Percentiles rank a stretch among this genome's conserved stretches.
Evolutionary conservation across 2,113 vertebrate species (phyloP).

Genomic region (Glaucomys volans): DNA sequence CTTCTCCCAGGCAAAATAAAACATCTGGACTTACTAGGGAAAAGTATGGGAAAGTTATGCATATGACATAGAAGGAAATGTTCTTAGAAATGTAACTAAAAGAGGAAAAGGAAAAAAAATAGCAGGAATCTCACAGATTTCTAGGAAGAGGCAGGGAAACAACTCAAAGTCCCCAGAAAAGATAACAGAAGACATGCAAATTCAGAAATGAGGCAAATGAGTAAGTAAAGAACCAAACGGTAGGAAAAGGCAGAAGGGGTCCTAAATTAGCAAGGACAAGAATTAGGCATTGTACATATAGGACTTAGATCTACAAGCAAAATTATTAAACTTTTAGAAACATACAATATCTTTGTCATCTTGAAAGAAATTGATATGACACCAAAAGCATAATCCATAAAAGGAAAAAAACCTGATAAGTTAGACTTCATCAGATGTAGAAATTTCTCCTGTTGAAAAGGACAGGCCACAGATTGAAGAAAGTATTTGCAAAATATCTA

Average conservation of each 20-base stretch:
- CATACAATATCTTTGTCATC: background rate
- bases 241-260: background rate
- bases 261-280: background rate
- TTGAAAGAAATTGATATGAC: background rate
- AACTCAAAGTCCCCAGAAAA: background rate
- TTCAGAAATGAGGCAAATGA: background rate
- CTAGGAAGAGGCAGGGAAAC: background rate
- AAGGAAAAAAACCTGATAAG: background rate
- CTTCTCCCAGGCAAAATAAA: conserved; percentile 9
- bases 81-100: conserved; percentile 11
- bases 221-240: background rate
- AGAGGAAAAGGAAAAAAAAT: background rate
- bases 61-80: background rate
- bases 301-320: background rate
- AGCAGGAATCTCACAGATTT: background rate
- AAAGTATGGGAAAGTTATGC: background rate
- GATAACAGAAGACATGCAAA: background rate
- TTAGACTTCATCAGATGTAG: background rate
- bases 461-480: background rate
- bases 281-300: background rate
- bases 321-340: background rate
- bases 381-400: background rate
- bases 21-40: background rate
- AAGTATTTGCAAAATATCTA: background rate
- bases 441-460: background rate